These are phyloP conservation scores for Blastobasis adustella DNA, from an alignment of 2,888 invertebrate species.

Conservation along the genomic window DNA sequence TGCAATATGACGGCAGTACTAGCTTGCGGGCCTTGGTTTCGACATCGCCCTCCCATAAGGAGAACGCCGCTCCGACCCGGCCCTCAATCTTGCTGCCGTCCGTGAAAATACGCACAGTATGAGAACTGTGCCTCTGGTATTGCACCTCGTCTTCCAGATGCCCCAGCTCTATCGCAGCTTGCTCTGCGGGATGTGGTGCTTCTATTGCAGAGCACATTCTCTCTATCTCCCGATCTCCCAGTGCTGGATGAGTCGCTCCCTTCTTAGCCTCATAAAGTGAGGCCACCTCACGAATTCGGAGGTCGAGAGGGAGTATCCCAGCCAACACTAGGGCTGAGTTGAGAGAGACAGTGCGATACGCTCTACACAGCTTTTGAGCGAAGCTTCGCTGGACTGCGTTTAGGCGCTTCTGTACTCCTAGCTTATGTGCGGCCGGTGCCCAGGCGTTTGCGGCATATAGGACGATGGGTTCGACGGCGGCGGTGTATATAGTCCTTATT, in stretches of 20 bases:
- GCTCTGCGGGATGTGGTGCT: slow-evolving; percentile 5
- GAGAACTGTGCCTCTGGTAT: background rate
- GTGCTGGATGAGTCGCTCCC: background rate
- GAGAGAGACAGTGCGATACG: slow-evolving; percentile 5
- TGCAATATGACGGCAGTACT: slow-evolving; percentile 2
- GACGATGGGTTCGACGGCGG: background rate
- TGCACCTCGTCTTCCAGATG: background rate
- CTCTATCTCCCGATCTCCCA: slow-evolving; percentile 4
- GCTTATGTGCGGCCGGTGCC: background rate
- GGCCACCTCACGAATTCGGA: slow-evolving; percentile 2
- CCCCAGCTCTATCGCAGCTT: background rate
- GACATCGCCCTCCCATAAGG: background rate
- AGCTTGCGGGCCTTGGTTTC: slow-evolving; percentile 2
- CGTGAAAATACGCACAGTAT: background rate
- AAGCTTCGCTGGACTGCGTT: too few species aligned
- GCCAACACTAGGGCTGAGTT: background rate
- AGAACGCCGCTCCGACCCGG: slow-evolving; percentile 2
- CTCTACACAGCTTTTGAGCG: background rate
- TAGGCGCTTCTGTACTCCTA: too few species aligned
- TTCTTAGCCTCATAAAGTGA: slow-evolving; percentile 6
- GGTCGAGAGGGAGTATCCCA: slow-evolving; percentile 3
- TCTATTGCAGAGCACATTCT: background rate
- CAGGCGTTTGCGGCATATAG: background rate
- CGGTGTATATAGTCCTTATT: background rate
- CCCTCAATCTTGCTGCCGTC: slow-evolving; percentile 9